Evolutionary conservation across 2,797 vertebrate species (phyloP).

Genomic region (Nasua narica): DNA sequence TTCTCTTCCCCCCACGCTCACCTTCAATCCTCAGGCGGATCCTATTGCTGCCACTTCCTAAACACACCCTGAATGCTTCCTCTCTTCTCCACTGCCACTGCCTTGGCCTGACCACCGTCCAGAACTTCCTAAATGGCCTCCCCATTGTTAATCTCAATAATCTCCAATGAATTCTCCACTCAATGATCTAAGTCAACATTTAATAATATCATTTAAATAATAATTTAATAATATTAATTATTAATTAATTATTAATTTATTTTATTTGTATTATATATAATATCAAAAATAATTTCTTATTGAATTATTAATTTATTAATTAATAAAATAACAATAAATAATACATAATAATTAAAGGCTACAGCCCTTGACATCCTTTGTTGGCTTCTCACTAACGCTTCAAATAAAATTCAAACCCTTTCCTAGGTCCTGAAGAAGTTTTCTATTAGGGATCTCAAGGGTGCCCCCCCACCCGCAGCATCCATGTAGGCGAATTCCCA

Average conservation of each 20-base stretch:
- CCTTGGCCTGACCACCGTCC: background rate
- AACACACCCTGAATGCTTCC: background rate
- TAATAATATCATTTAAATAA: no score
- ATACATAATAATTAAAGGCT: background rate
- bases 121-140: background rate
- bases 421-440: background rate
- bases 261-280: no score
- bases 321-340: no score
- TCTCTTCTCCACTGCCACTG: background rate
- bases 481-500: background rate
- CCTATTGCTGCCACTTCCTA: background rate
- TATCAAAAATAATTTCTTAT: no score
- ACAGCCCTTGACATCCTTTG: background rate
- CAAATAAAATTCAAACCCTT: slow-evolving; percentile 11
- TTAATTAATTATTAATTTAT: no score
- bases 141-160: background rate
- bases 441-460: background rate
- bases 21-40: background rate
- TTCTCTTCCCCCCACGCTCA: background rate
- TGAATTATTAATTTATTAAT: no score
- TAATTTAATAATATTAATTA: no score
- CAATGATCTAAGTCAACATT: background rate
- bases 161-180: background rate
- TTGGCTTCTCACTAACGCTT: background rate
- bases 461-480: background rate